Percentiles rank a stretch among this genome's conserved stretches.
Evolutionary conservation across 2,797 vertebrate genomes (phyloP).

Genomic region (Pseudomugil gertrudae): DNA sequence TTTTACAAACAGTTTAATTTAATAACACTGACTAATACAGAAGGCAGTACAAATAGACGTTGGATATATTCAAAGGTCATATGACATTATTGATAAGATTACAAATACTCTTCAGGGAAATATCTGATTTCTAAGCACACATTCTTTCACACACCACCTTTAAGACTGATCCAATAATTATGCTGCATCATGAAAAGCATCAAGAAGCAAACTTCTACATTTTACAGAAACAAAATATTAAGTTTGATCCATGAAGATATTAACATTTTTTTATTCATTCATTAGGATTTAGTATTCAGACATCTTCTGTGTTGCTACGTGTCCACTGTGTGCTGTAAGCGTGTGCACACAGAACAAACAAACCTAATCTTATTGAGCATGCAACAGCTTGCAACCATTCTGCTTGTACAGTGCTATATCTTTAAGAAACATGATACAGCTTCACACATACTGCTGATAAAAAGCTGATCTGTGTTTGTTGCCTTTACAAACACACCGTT

Average conservation of each 20-base stretch:
- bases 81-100: slow-evolving; percentile 25
- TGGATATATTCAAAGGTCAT: slow-evolving; percentile 29
- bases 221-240: slow-evolving; percentile 2
- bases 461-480: slow-evolving; percentile 27
- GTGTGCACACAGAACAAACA: slow-evolving; percentile 27
- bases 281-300: slow-evolving; percentile 13
- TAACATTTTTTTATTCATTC: slow-evolving; percentile 3
- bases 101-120: slow-evolving; percentile 25
- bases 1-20: slow-evolving; percentile 41
- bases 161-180: slow-evolving; percentile 8
- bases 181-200: slow-evolving; percentile 6
- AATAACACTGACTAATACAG: slow-evolving; percentile 26
- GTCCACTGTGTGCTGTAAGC: neutral
- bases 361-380: slow-evolving; percentile 61
- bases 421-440: slow-evolving; percentile 57
- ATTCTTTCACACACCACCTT: slow-evolving; percentile 8
- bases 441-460: slow-evolving; percentile 62
- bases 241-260: slow-evolving; percentile 6
- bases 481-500: slow-evolving; percentile 9
- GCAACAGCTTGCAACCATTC: slow-evolving; percentile 58
- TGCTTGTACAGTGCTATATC: slow-evolving; percentile 61
- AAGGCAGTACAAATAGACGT: slow-evolving; percentile 16
- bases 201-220: neutral
- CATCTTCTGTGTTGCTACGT: slow-evolving; percentile 33
- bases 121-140: slow-evolving; percentile 11